These are phyloP conservation scores for Apotomis betuletana DNA, from an alignment of 2,888 invertebrate species.

Conservation along the genomic window DNA sequence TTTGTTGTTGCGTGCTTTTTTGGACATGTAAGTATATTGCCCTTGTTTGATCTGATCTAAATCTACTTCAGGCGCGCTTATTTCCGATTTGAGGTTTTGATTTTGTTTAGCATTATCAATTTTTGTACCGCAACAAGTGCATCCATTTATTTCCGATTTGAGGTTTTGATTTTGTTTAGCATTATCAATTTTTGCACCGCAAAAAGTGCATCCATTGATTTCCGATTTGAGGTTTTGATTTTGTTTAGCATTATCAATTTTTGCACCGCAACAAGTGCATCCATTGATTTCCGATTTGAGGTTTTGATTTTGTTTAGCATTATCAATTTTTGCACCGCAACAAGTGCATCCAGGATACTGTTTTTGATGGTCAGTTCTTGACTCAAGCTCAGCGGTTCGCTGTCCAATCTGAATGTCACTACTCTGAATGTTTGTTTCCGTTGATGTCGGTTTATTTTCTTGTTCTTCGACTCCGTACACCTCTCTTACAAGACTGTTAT, in stretches of 20 bases:
- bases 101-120: background rate
- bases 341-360: background rate
- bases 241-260: background rate
- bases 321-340: background rate
- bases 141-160: background rate
- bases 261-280: background rate
- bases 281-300: background rate
- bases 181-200: background rate
- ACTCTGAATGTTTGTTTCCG: too few relatives aligned
- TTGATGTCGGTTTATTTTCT: conserved; percentile 40
- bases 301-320: background rate
- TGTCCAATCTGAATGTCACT: too few relatives aligned
- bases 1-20: conserved; percentile 49
- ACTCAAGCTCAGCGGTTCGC: background rate
- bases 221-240: background rate
- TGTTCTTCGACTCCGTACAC: conserved; percentile 54
- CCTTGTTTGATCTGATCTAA: conserved; percentile 49
- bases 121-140: background rate
- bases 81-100: background rate
- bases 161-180: background rate
- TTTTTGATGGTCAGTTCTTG: background rate
- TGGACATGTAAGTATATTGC: conserved; percentile 52
- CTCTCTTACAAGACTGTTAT: conserved; percentile 57
- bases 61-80: too few relatives aligned
- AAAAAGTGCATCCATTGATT: background rate